Base-by-base conservation (phyloP, 2,797 vertebrate genomes). In the Cyprinella venusta region DNA sequence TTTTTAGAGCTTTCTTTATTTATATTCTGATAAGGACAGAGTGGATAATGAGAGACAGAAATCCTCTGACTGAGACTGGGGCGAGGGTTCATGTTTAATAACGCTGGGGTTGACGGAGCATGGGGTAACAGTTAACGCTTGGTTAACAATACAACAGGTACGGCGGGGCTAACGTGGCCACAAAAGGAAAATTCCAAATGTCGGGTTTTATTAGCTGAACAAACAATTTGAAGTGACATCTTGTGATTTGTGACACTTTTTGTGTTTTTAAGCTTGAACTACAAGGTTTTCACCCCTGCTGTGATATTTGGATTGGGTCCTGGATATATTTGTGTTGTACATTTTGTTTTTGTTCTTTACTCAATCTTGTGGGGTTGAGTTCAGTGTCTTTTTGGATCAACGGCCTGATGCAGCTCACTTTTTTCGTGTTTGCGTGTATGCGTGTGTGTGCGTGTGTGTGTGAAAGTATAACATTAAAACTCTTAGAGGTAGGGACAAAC, bases 401-500 rank as follows among this genome's bases (percentile, higher is more conserved):
- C 26, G 6, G 68, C 26, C 16, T 63, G 61, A 54, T 74, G 63
- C 18, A 16, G 13, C 42, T 33, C 45, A 21, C 21, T 72, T 45
- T 38, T 76, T 30, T 3, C 4, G 16, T 48, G 42, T 76, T 19
- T 82, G 38, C 16, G 67, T 54, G 9, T 3, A 8, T 24, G 40
- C 71, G 48, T 83, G 69, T 61, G 54, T 68, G 33, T 16, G 45
- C 36, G 40, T 76, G 48, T 83, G 69, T 61, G 54, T 68, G 33
- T 16, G 45, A 48, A 16, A 50, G 56, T 82, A 74, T 54, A 81
- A 78, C 75, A 74, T 80, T 80, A 38, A 65, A 42, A 82, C 42
- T 79, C 59, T 86, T 81, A 70, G 52, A 82, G 59, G 59, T 52
- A 26, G 36, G 42, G 45, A 50, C 56, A 63, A 85, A 86, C 76